These are phyloP conservation scores for Hippocampus zosterae DNA, from an alignment of 2,113 vertebrate genomes.

Conservation along the genomic window DNA sequence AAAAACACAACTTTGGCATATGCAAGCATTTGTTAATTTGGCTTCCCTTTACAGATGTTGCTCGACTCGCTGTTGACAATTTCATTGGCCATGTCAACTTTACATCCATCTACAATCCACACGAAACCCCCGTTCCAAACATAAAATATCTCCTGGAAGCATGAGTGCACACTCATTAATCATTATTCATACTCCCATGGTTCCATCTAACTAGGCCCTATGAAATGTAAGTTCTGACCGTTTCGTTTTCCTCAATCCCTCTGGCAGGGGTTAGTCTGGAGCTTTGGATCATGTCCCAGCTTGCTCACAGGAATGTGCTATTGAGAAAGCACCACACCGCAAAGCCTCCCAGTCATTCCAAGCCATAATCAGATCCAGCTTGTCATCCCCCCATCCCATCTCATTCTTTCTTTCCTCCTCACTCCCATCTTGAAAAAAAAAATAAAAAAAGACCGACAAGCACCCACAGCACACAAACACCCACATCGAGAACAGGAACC, in stretches of 20 bases:
- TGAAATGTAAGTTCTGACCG: constrained; percentile 42
- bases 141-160: constrained; percentile 26
- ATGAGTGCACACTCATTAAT: constrained; percentile 22
- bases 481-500: constrained; percentile 33
- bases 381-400: constrained; percentile 62
- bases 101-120: constrained; percentile 34
- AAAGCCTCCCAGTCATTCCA: constrained; percentile 70
- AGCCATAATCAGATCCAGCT: constrained; percentile 73
- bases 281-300: constrained; percentile 54
- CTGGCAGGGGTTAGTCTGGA: constrained; percentile 47
- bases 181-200: constrained; percentile 26
- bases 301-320: constrained; percentile 70
- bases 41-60: constrained; percentile 55
- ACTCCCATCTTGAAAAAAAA: constrained; percentile 6
- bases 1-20: constrained; percentile 16
- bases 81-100: constrained; percentile 41
- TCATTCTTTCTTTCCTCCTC: constrained; percentile 33
- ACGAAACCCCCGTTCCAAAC: constrained; percentile 33
- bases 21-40: constrained; percentile 10
- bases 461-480: constrained; percentile 51
- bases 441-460: constrained; percentile 24
- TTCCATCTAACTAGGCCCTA: constrained; percentile 38
- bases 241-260: constrained; percentile 40
- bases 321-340: constrained; percentile 70
- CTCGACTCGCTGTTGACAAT: constrained; percentile 38